Percentiles rank a stretch among this genome's conserved stretches.
These are phyloP conservation scores for Holocentrus rufus DNA, from an alignment of 2,797 vertebrate genomes.

Conservation along the genomic window DNA sequence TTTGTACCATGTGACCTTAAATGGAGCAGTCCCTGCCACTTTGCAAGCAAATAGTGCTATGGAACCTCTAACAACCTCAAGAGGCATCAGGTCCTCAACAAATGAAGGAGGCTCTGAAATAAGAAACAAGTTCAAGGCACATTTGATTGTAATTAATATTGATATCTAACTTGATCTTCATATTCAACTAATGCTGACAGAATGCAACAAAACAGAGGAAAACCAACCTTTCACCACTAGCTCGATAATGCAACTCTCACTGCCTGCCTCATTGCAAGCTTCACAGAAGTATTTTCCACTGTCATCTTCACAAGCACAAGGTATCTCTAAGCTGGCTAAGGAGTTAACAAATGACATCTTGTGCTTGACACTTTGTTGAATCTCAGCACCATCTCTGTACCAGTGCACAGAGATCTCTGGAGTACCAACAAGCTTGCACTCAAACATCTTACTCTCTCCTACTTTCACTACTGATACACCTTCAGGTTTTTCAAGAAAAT, in stretches of 20 bases:
- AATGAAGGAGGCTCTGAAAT: constrained; percentile 89
- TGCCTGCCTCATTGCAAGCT: constrained; percentile 88
- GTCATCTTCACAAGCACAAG: constrained; percentile 81
- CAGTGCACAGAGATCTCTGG: constrained; percentile 88
- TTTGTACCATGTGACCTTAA: constrained; percentile 89
- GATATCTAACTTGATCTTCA: neutral
- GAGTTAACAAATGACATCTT: constrained; percentile 84
- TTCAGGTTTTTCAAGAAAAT: constrained; percentile 89
- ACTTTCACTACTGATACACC: constrained; percentile 84
- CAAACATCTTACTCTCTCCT: constrained; percentile 85
- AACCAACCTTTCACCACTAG: constrained; percentile 93
- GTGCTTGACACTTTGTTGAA: constrained; percentile 83
- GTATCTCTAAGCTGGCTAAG: constrained; percentile 86
- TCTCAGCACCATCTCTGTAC: constrained; percentile 90
- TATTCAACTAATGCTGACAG: neutral
- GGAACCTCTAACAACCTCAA: constrained; percentile 86
- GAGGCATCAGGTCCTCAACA: constrained; percentile 82
- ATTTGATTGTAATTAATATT: neutral
- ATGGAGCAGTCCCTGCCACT: constrained; percentile 87
- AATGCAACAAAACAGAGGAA: neutral
- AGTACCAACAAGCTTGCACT: constrained; percentile 87
- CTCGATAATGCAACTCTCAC: constrained; percentile 87
- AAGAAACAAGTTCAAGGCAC: constrained; percentile 37
- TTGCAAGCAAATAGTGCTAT: constrained; percentile 85
- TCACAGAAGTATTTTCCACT: constrained; percentile 90